Evolutionary conservation across 2,888 invertebrate genomes (phyloP).

Genomic region (Eristalis pertinax): DNA sequence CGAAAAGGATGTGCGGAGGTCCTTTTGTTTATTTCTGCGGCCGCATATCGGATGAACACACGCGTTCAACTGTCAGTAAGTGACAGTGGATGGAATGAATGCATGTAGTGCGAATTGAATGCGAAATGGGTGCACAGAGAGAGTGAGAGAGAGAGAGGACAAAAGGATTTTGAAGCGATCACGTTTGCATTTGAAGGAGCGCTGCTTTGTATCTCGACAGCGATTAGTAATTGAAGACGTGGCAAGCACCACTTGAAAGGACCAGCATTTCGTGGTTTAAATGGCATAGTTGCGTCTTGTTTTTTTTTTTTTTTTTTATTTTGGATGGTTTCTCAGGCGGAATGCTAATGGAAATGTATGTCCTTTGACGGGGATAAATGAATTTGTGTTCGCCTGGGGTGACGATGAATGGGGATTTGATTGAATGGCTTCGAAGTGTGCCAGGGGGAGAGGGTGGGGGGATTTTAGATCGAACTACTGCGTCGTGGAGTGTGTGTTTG

Average conservation of each 20-base stretch:
- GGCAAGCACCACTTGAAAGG: conserved; percentile 24
- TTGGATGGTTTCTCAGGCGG: background rate
- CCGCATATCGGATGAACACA: conserved; percentile 34
- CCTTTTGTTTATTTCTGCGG: conserved; percentile 38
- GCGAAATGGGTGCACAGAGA: conserved; percentile 35
- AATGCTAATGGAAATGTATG: conserved; percentile 10
- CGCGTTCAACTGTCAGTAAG: conserved; percentile 54
- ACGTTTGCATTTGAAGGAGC: conserved; percentile 29
- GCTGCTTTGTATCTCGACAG: conserved; percentile 7
- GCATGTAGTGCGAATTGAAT: conserved; percentile 23
- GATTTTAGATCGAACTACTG: too few relatives aligned
- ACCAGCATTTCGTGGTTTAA: conserved; percentile 14
- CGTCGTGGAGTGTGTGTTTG: too few relatives aligned
- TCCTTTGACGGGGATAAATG: background rate
- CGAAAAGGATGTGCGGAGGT: conserved; percentile 9
- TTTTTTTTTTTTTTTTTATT: background rate
- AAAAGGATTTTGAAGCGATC: conserved; percentile 49
- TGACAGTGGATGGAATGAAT: conserved; percentile 31
- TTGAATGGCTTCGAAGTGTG: too few relatives aligned
- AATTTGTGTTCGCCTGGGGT: too few relatives aligned
- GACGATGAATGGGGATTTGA: too few relatives aligned
- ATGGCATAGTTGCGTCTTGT: background rate
- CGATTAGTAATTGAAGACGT: conserved; percentile 60
- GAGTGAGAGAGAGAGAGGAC: too few relatives aligned
- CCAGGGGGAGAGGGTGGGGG: too few relatives aligned